These are phyloP conservation scores for Zophobas morio DNA, from an alignment of 1,140 invertebrate genomes.

Conservation along the genomic window DNA sequence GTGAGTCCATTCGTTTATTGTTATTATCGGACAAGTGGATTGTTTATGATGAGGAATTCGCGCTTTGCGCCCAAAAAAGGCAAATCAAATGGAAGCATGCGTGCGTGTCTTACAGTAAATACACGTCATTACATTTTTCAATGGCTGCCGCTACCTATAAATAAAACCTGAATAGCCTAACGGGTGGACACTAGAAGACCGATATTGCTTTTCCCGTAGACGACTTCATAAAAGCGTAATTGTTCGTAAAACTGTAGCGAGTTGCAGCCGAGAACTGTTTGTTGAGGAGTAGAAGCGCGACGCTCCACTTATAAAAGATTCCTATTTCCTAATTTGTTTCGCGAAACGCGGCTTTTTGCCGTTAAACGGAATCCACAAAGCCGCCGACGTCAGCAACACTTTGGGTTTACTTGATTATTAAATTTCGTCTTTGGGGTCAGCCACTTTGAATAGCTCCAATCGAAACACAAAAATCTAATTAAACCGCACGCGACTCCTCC, in stretches of 20 bases:
- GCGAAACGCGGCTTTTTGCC: too few species aligned
- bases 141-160: constrained; percentile 34
- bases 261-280: not conserved
- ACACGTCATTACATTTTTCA: constrained; percentile 40
- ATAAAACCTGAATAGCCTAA: constrained; percentile 33
- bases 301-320: too few species aligned
- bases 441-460: not conserved
- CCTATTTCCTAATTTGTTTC: too few species aligned
- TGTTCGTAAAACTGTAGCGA: constrained; percentile 5
- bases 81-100: constrained; percentile 35
- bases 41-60: constrained; percentile 19
- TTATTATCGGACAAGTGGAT: constrained; percentile 10
- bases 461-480: constrained; percentile 1
- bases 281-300: not conserved
- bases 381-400: too few species aligned
- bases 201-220: constrained; percentile 17
- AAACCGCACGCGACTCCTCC: not conserved
- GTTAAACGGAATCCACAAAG: too few species aligned
- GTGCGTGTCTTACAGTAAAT: constrained; percentile 36
- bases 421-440: too few species aligned
- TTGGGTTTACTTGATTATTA: too few species aligned
- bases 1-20: constrained; percentile 15
- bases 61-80: constrained; percentile 6
- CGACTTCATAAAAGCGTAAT: constrained; percentile 32
- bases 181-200: constrained; percentile 17